Evolutionary conservation across 2,113 vertebrate species (phyloP), one percentile per base, ranked within the genome.

Genomic region (Saguinus imperator): DNA sequence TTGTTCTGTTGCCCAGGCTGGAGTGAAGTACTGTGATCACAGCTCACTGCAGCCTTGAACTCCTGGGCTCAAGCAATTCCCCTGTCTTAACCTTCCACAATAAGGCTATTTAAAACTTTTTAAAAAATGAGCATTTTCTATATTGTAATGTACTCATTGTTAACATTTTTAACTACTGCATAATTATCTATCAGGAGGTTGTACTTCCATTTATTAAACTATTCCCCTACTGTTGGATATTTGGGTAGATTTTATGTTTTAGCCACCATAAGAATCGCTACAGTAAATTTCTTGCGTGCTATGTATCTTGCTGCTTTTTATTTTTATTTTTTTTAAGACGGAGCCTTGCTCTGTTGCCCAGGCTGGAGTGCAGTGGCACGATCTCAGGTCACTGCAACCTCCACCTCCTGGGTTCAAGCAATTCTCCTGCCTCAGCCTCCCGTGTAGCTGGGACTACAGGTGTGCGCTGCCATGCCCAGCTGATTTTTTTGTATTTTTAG

Each of bases 81-180:
- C 11, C 61, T 1, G 4, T 29, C 61, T 64, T 25, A 64, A 25
- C 10, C 61, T 64, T 29, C 64, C 64, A 68, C 52, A 66, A 29
- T 79, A 32, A 77, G 83, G 5, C 18, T 91, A 8, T n/a, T 70
- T 72, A n/a, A 40, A 48, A 6, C 0, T n/a, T 89, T 80, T 29
- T 64, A 6, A 61, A 20, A 61, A 90, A 85, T 94, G 84, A 92
- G 37, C 29, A 85, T 79, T 61, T 82, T 70, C 57, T 81, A 75
- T 43, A 2, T 76, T 75, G 68, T 40, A 8, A 89, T 66, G 40
- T 73, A 68, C 29, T 72, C 35, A 58, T 27, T 64, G 20, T 37
- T 43, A 55, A 4, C 27, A 87, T 83, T 77, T 92, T 61, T 21
- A 87, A 90, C 76, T 72, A 20, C 35, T 77, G 14, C 11, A 61